Percentiles rank a stretch among this genome's conserved stretches.
These are phyloP conservation scores for Camelus dromedarius DNA, from an alignment of 2,113 vertebrate species.

Conservation along the genomic window DNA sequence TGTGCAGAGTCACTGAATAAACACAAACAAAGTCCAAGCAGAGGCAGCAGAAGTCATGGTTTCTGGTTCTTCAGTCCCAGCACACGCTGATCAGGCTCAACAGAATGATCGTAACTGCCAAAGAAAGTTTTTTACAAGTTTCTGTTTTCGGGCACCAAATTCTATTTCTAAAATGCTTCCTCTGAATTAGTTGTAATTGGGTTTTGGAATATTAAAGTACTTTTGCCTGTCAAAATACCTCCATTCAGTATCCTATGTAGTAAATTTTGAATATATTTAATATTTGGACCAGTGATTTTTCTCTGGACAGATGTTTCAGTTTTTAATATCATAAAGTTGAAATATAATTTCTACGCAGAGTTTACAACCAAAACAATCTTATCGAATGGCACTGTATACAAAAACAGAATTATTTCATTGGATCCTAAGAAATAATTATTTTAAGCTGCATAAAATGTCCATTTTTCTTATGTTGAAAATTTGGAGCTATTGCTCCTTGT, in stretches of 20 bases:
- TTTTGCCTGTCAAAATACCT: not conserved
- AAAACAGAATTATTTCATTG: not conserved
- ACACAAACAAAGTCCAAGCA: not conserved
- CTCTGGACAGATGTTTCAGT: not conserved
- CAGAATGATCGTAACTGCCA: not conserved
- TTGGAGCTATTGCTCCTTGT: not conserved
- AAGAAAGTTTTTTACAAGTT: not conserved
- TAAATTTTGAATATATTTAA: not conserved
- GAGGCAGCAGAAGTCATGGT: not conserved
- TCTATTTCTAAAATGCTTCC: not conserved
- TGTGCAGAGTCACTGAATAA: not conserved
- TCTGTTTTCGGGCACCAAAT: not conserved
- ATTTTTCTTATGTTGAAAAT: not conserved
- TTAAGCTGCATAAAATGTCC: not conserved
- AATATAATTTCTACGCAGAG: not conserved
- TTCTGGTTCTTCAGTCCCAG: not conserved
- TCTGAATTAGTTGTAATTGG: not conserved
- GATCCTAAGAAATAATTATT: conserved; percentile 13
- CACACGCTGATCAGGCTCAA: too few relatives aligned
- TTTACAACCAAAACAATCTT: not conserved
- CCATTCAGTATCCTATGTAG: not conserved
- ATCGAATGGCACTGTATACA: not conserved
- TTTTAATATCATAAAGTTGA: not conserved
- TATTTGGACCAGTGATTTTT: not conserved
- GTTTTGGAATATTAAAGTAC: not conserved